Evolutionary conservation across 92 coral and sea anemone genomes (phyloP).

Genomic region (Isaurus tuberculatus): DNA sequence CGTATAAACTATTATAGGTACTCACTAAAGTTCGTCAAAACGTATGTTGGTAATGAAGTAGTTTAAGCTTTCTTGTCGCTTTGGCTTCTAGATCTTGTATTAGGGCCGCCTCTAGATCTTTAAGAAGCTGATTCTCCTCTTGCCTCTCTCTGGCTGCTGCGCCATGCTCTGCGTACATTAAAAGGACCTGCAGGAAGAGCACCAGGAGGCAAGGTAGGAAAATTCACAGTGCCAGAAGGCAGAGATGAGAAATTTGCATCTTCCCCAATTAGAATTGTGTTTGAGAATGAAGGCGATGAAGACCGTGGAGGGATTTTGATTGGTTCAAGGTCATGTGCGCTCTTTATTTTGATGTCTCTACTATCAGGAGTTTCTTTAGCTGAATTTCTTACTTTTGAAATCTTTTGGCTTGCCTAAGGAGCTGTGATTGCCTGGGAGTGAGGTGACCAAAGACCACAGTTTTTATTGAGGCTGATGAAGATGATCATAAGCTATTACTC

Average conservation of each 20-base stretch:
- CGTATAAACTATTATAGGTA: slow-evolving; percentile 14
- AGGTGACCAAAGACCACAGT: slow-evolving; percentile 27
- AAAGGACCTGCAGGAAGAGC: background rate
- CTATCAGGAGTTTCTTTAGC: slow-evolving; percentile 23
- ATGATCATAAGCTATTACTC: background rate
- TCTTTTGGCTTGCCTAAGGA: slow-evolving; percentile 16
- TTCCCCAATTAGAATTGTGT: slow-evolving; percentile 15
- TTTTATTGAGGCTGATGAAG: background rate
- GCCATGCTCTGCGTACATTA: slow-evolving; percentile 9
- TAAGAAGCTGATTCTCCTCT: slow-evolving; percentile 19
- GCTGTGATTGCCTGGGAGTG: slow-evolving; percentile 20
- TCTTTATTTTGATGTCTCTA: slow-evolving; percentile 19
- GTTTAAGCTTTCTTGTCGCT: slow-evolving; percentile 14
- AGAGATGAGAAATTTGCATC: slow-evolving; percentile 19
- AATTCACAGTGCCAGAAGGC: slow-evolving; percentile 12
- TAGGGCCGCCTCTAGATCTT: slow-evolving; percentile 21
- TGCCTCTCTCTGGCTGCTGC: slow-evolving; percentile 20
- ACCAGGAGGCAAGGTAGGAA: background rate
- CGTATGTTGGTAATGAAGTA: slow-evolving; percentile 16
- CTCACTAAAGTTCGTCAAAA: slow-evolving; percentile 18
- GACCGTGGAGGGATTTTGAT: slow-evolving; percentile 15
- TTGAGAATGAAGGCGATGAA: slow-evolving; percentile 21
- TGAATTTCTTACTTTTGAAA: slow-evolving; percentile 8
- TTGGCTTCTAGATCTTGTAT: slow-evolving; percentile 20
- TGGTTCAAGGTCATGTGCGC: slow-evolving; percentile 15